Conservation (phyloP, 1,140 invertebrate genomes). For the Monomorium pharaonis region DNA sequence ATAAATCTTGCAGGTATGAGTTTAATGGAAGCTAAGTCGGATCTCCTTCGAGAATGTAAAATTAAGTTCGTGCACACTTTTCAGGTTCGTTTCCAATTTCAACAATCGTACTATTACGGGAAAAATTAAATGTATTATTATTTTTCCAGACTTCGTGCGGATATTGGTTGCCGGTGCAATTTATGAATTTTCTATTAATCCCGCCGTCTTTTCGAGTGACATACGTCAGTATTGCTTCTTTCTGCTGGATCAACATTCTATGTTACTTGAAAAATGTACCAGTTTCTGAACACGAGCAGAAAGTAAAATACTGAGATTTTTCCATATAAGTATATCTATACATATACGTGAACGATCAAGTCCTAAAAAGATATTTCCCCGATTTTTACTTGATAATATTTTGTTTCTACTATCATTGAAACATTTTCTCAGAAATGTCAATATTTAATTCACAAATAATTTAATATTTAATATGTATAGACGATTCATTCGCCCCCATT, state of each 20-base stretch:
- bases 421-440: background rate
- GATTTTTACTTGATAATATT: background rate
- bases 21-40: slow-evolving; percentile 88
- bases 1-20: slow-evolving; percentile 88
- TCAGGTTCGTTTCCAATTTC: slow-evolving; percentile 79
- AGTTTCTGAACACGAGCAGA: slow-evolving; percentile 56
- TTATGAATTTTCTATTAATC: slow-evolving; percentile 90
- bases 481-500: background rate
- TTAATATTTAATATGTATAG: background rate
- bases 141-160: slow-evolving; percentile 87
- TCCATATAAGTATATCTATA: background rate
- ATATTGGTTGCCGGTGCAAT: slow-evolving; percentile 93
- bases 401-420: background rate
- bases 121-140: background rate
- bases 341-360: slow-evolving; percentile 5
- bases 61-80: slow-evolving; percentile 91
- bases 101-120: background rate
- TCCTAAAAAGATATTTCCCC: background rate
- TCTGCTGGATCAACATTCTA: slow-evolving; percentile 92
- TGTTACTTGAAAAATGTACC: slow-evolving; percentile 90
- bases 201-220: slow-evolving; percentile 89
- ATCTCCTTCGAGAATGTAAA: slow-evolving; percentile 89
- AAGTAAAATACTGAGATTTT: slow-evolving; percentile 21
- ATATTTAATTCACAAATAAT: background rate
- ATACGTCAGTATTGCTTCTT: slow-evolving; percentile 90